These are phyloP conservation scores for Dicranocentrus wangi DNA, from an alignment of 2,888 invertebrate species.

Conservation along the genomic window DNA sequence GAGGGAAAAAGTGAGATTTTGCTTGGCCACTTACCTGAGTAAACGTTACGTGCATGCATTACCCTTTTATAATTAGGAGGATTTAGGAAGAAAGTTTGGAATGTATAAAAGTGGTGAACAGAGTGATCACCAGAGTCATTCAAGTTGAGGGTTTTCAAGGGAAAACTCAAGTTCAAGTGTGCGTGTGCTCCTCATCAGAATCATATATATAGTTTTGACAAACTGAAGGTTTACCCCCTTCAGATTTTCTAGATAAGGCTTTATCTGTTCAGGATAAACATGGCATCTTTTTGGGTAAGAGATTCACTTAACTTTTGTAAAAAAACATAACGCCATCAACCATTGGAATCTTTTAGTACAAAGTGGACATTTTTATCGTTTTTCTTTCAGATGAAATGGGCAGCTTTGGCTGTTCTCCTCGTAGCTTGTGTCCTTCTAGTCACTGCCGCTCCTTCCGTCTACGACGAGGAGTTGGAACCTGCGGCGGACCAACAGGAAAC, in stretches of 20 bases:
- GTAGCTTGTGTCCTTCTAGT: constrained; percentile 63
- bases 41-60: neutral
- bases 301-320: neutral
- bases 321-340: neutral
- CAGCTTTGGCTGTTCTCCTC: constrained; percentile 58
- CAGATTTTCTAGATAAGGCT: too few relatives aligned
- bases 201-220: neutral
- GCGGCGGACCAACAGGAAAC: constrained; percentile 60
- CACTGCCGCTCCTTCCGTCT: constrained; percentile 64
- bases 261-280: constrained; percentile 27
- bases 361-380: too few relatives aligned
- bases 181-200: neutral
- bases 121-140: constrained; percentile 17
- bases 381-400: constrained; percentile 58
- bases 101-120: constrained; percentile 46
- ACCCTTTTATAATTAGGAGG: neutral
- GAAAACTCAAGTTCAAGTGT: constrained; percentile 38
- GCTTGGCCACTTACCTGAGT: neutral
- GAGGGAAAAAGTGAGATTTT: constrained; percentile 29
- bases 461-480: constrained; percentile 46
- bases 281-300: constrained; percentile 66
- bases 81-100: constrained; percentile 47
- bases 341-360: neutral
- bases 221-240: too few relatives aligned
- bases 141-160: constrained; percentile 20